Evolutionary conservation across 2,113 vertebrate genomes (phyloP).

Genomic region (Todiramphus saurophagus): DNA sequence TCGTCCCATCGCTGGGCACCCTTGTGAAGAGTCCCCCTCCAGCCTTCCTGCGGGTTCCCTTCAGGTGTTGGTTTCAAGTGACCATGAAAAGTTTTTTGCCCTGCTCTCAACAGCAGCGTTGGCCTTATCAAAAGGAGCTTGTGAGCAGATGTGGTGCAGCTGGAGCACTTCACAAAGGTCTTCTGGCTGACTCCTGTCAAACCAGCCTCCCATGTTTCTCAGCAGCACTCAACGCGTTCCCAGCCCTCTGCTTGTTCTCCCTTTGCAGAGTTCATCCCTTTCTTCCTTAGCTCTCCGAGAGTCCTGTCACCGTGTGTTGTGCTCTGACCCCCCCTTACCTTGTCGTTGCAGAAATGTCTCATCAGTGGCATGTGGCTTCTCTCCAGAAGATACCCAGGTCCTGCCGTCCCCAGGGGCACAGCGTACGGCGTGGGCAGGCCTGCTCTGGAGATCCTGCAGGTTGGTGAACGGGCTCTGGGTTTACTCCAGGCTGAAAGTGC

Average conservation of each 20-base stretch:
- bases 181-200: background rate
- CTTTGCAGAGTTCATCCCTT: background rate
- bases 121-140: too few species aligned
- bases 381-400: slow-evolving; percentile 61
- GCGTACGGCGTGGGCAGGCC: slow-evolving; percentile 60
- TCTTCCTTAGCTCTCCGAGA: background rate
- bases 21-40: too few species aligned
- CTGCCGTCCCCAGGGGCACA: slow-evolving; percentile 50
- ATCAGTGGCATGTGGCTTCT: slow-evolving; percentile 70
- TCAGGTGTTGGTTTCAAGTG: too few species aligned
- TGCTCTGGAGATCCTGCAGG: slow-evolving; percentile 73
- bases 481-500: background rate
- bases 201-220: fast-evolving
- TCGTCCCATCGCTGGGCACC: too few species aligned
- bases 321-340: background rate
- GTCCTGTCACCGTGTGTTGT: background rate
- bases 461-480: slow-evolving; percentile 23
- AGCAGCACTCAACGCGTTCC: background rate
- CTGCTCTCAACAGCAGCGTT: too few species aligned
- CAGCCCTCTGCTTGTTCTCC: too few species aligned
- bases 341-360: slow-evolving; percentile 77
- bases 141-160: too few species aligned
- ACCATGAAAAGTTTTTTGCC: too few species aligned
- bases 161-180: too few species aligned
- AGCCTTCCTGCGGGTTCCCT: too few species aligned